Evolutionary conservation across 2,113 vertebrate genomes (phyloP), one percentile per base, ranked within the genome.

Genomic region (Tenebrosternarchus preto): DNA sequence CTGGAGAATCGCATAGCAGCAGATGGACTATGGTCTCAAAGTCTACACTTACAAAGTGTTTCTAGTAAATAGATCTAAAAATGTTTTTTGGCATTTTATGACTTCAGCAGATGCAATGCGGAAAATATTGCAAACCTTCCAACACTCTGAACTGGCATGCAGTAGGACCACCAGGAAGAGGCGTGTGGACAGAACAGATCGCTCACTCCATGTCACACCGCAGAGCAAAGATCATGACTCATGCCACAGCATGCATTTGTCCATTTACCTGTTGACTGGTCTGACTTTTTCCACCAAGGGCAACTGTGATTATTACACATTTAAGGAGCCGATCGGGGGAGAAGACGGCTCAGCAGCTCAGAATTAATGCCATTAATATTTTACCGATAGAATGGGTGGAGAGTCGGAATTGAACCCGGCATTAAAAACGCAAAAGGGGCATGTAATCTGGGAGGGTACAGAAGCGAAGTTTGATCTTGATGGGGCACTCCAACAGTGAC

Each of bases 231-330:
- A 71, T 73, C 73, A 77, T 86, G 82, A 86, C 55, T 84, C 85
- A 82, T 66, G n/a, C 67, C 63, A 56, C 36, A 8, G 39, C 46
- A 50, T 55, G 43, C 50, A 57, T 69, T 56, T 73, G 60, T 67
- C 70, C 24, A 57, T 82, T 70, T 56, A 84, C 80, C 80, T 80
- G 82, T 76, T 86, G 85, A 80, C 76, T 77, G 56, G 31, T 63
- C 73, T 46, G 66, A 73, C n/a, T 27, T 69, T 29, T 71, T 56
- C 27, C 22, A 57, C 73, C 17, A 43, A 53, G 69, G 50, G 75
- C 22, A 33, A 61, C 5, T 17, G 3, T 82, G 53, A 70, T 68
- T 82, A 27, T 64, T 25, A 27, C 67, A 61, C 17, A 71, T 71
- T 69, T 39, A 46, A 31, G 19, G 59, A 59, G 59, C n/a, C n/a